phyloP scores from a whole-genome alignment of 2,888 invertebrate genomes.

The Fragum sueziense region DNA sequence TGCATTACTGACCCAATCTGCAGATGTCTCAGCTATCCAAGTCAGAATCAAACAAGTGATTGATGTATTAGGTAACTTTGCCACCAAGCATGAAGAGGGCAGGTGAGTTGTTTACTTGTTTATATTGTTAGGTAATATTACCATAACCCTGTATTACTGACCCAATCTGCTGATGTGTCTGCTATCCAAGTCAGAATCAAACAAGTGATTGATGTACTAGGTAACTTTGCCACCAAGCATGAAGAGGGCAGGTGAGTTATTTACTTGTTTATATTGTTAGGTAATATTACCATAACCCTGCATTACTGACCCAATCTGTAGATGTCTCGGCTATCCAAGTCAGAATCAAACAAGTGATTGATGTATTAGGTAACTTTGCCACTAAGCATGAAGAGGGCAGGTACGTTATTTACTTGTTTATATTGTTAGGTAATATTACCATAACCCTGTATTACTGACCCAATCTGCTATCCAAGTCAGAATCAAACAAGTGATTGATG shows the following conservation, averaged over 20 bases:
- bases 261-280: neutral
- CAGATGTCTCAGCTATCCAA: constrained; percentile 88
- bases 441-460: too few species aligned
- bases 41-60: constrained; percentile 93
- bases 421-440: too few species aligned
- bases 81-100: constrained; percentile 82
- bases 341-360: constrained; percentile 91
- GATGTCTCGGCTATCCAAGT: constrained; percentile 92
- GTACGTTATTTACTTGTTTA: too few species aligned
- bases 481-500: too few species aligned
- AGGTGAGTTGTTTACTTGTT: constrained; percentile 75
- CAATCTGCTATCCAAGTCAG: too few species aligned
- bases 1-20: constrained; percentile 69
- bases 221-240: constrained; percentile 87
- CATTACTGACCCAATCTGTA: constrained; percentile 72
- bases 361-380: constrained; percentile 90
- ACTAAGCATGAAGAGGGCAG: constrained; percentile 82
- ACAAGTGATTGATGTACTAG: constrained; percentile 90
- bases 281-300: constrained; percentile 76
- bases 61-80: constrained; percentile 90
- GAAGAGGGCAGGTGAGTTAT: constrained; percentile 82
- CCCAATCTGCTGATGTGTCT: constrained; percentile 85
- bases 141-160: constrained; percentile 79
- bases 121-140: neutral
- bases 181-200: constrained; percentile 95